A percentile compares a stretch with the other conserved stretches of the same genome.
phyloP scores from a whole-genome alignment of 2,797 vertebrate species.

The Amblyraja radiata region DNA sequence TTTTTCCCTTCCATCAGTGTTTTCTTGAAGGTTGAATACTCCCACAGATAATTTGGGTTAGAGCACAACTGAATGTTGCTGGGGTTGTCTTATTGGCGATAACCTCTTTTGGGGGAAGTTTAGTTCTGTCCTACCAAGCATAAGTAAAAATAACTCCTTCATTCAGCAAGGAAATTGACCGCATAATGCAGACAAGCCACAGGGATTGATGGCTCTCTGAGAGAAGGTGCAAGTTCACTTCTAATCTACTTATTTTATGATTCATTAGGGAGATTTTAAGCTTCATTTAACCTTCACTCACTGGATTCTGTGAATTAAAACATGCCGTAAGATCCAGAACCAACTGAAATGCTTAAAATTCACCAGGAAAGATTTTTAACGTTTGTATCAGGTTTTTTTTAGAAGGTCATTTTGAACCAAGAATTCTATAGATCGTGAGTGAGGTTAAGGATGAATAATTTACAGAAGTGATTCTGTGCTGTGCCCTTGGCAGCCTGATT shows the following conservation, averaged over 20 bases:
- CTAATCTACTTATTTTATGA: neutral
- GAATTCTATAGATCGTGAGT: neutral
- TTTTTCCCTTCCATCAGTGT: too few species aligned
- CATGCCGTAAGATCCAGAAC: neutral
- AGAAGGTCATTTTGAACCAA: neutral
- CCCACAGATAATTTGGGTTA: neutral
- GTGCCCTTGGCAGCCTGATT: neutral
- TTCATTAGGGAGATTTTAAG: too few species aligned
- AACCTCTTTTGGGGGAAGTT: neutral
- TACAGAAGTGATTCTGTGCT: neutral
- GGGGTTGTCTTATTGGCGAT: neutral
- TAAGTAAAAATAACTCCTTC: neutral
- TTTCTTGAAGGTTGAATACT: neutral
- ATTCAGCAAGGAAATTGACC: neutral
- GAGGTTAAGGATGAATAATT: neutral
- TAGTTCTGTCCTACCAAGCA: neutral
- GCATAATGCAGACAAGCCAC: neutral
- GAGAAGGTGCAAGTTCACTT: neutral
- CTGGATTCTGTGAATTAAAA: neutral
- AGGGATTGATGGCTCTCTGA: too few species aligned
- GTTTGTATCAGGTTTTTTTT: too few species aligned
- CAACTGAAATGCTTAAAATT: neutral
- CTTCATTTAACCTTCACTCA: neutral
- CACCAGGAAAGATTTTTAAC: neutral
- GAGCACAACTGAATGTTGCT: neutral